Evolutionary conservation across 1,140 invertebrate species (phyloP).

Genomic region (Epicauta chinensis): DNA sequence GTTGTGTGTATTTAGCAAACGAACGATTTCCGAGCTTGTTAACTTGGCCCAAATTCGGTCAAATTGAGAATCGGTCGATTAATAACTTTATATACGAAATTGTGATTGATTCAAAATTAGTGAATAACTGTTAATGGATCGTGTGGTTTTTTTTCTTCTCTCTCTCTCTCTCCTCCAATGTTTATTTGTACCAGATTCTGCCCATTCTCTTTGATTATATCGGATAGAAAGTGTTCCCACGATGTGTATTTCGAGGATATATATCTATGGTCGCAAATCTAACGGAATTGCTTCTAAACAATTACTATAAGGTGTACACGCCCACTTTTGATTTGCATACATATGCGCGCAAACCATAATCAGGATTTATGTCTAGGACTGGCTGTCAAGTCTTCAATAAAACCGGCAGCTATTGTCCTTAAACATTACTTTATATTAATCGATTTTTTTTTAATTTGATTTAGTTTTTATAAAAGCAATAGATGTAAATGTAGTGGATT

Average conservation of each 20-base stretch:
- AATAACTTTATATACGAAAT: too few species aligned
- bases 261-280: constrained; percentile 18
- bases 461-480: not conserved
- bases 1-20: too few species aligned
- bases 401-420: constrained; percentile 7
- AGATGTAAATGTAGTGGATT: too few species aligned
- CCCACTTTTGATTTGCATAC: constrained; percentile 26
- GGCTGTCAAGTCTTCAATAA: constrained; percentile 3
- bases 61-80: too few species aligned
- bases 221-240: constrained; percentile 30
- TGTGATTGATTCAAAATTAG: too few species aligned
- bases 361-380: constrained; percentile 6
- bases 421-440: too few species aligned
- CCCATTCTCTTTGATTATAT: constrained; percentile 21
- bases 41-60: too few species aligned
- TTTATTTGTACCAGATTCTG: constrained; percentile 14
- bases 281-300: constrained; percentile 28
- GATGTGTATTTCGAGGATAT: constrained; percentile 25
- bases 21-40: too few species aligned
- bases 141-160: too few species aligned
- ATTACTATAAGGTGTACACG: constrained; percentile 23
- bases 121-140: too few species aligned
- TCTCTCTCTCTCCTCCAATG: too few species aligned
- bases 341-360: constrained; percentile 13
- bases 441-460: not conserved